These are phyloP conservation scores for Caenorhabditis virilis DNA, from an alignment of 2,888 invertebrate species.

Conservation along the genomic window DNA sequence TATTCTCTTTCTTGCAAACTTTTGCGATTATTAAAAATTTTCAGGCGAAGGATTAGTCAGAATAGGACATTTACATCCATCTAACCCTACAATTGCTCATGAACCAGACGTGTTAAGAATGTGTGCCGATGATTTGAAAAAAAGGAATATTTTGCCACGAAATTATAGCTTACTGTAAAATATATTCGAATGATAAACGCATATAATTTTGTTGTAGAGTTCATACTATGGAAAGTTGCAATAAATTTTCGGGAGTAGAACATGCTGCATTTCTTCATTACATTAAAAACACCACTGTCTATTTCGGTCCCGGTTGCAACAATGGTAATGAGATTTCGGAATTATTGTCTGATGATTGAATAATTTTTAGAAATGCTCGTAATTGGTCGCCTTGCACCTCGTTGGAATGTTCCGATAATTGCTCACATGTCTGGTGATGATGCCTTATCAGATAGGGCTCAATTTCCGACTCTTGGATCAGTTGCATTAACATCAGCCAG, in stretches of 20 bases:
- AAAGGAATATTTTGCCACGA: slow-evolving; percentile 48
- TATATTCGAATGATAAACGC: not conserved
- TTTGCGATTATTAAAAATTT: slow-evolving; percentile 2
- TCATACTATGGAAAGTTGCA: slow-evolving; percentile 65
- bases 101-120: slow-evolving; percentile 55
- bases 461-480: slow-evolving; percentile 66
- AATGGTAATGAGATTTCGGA: slow-evolving; percentile 62
- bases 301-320: slow-evolving; percentile 68
- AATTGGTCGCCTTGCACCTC: slow-evolving; percentile 65
- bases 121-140: slow-evolving; percentile 55
- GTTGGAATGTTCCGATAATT: slow-evolving; percentile 67
- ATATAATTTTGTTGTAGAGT: slow-evolving; percentile 40
- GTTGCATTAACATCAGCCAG: slow-evolving; percentile 67
- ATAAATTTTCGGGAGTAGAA: slow-evolving; percentile 64
- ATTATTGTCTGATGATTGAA: not conserved
- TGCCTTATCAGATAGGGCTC: slow-evolving; percentile 55
- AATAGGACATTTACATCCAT: slow-evolving; percentile 54
- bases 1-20: not conserved
- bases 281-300: slow-evolving; percentile 63
- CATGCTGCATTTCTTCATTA: slow-evolving; percentile 67
- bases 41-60: slow-evolving; percentile 42
- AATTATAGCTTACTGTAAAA: slow-evolving; percentile 48
- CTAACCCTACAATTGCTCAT: slow-evolving; percentile 51
- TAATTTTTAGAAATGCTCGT: slow-evolving; percentile 63
- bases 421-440: slow-evolving; percentile 68